These are phyloP conservation scores for Crematogaster levior DNA, from an alignment of 2,888 invertebrate genomes.

Conservation along the genomic window DNA sequence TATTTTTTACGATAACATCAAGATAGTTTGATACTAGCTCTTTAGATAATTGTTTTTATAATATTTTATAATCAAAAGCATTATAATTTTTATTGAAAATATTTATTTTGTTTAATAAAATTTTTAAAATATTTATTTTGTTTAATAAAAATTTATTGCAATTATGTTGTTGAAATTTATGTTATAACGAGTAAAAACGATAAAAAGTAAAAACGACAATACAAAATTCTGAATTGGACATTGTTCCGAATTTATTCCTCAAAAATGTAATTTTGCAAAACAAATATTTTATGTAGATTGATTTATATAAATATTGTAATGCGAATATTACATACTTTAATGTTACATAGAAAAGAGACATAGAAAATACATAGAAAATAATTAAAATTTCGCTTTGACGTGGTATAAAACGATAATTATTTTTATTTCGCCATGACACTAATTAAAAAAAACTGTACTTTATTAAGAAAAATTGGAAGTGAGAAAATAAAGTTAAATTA, in stretches of 20 bases:
- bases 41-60: neutral
- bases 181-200: neutral
- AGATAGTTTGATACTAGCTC: neutral
- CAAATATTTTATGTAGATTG: neutral
- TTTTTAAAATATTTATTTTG: neutral
- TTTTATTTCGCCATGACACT: neutral
- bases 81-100: neutral
- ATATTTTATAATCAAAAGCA: neutral
- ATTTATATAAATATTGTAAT: conserved; percentile 9
- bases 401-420: neutral
- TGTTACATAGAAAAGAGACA: no score
- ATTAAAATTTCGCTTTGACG: neutral
- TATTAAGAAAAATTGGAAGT: neutral
- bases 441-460: neutral
- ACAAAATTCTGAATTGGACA: neutral
- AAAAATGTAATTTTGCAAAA: neutral
- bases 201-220: neutral
- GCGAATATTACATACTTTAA: neutral
- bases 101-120: neutral
- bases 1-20: neutral
- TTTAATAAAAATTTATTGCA: neutral
- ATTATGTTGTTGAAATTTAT: neutral
- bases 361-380: neutral
- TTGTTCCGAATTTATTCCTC: neutral
- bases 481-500: neutral